Evolutionary conservation across 2,113 vertebrate species (phyloP), one percentile per base, ranked within the genome.

Genomic region (Lutjanus erythropterus): DNA sequence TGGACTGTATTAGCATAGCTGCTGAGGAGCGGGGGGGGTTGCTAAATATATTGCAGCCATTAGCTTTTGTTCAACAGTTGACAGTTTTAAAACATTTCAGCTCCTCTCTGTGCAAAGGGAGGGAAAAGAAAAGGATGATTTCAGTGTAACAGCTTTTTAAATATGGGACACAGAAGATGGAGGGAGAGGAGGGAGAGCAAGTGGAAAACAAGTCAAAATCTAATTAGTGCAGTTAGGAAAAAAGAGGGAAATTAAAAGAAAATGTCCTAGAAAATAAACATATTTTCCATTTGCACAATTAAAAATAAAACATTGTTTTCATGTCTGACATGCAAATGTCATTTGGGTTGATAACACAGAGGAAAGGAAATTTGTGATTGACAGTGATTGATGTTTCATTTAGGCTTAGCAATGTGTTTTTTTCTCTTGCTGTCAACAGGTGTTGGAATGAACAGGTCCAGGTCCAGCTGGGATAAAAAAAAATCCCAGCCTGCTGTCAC

Each of bases 1-100:
- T 96, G 96, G 93, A 94, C 95, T 97, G 96, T 97, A 96, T 96
- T 96, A 96, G 94, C 95, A 96, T 95, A 96, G 95, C 94, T 94
- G 95, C 92, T 94, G 53, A 31, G 25, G 16, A 18, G 53, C 29
- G 0, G 62, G 62, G 21, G 60, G 71, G 78, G 71, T 25, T 39
- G 75, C 94, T 94, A 96, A 96, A 97, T 97, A 96, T 95, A 97
- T 97, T 96, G 94, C 94, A 91, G 93, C 94, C 95, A 95, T 97
- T 97, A 96, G 91, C 87, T 94, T 95, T 95, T 92, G 94, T 98
- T 95, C 94, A 94, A 66, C 94, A 94, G 96, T 94, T 96, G 96
- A 96, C 96, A 91, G 95, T 96, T 97, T 97, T 95, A 96, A 97
- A 96, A 96, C 96, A 94, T 95, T 94, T 96, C 90, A 87, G 94